A percentile compares a stretch with the other conserved stretches of the same genome.
Conservation (phyloP, 2,113 vertebrate genomes). For the Melanerpes formicivorus region DNA sequence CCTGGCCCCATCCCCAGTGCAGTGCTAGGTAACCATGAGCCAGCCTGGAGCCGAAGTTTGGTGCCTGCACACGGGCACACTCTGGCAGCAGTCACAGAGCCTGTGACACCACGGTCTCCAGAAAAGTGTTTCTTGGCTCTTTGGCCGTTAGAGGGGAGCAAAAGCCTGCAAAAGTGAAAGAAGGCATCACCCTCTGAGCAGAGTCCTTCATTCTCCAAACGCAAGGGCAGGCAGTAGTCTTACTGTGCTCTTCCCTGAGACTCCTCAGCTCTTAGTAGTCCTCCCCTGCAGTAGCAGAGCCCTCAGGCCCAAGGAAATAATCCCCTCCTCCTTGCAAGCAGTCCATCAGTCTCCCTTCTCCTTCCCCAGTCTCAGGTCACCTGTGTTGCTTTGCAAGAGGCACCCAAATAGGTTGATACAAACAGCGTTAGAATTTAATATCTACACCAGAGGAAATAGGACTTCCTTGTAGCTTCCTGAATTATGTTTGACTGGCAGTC, state of each 20-base stretch:
- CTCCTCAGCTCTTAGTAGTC: not conserved
- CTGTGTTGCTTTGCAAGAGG: not conserved
- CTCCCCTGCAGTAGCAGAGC: not conserved
- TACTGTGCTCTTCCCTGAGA: not conserved
- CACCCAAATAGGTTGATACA: not conserved
- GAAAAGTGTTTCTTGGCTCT: not conserved
- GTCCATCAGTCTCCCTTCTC: not conserved
- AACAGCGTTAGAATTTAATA: not conserved
- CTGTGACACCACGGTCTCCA: not conserved
- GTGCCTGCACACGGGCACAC: not conserved
- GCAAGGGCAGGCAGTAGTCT: not conserved
- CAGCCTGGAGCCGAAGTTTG: not conserved
- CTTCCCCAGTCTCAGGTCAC: not conserved
- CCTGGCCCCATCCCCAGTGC: fast-evolving
- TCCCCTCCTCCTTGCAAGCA: not conserved
- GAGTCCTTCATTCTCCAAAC: not conserved
- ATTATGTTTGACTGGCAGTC: not conserved
- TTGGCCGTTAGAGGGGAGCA: not conserved
- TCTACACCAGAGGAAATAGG: not conserved
- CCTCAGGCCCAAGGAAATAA: not conserved
- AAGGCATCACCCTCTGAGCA: not conserved
- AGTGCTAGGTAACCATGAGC: not conserved
- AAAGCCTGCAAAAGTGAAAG: not conserved
- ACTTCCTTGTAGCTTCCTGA: not conserved
- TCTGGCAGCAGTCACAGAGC: not conserved